Base-by-base conservation (phyloP, 92 coral and sea anemone species). In the Umimayanthus chanpuru region DNA sequence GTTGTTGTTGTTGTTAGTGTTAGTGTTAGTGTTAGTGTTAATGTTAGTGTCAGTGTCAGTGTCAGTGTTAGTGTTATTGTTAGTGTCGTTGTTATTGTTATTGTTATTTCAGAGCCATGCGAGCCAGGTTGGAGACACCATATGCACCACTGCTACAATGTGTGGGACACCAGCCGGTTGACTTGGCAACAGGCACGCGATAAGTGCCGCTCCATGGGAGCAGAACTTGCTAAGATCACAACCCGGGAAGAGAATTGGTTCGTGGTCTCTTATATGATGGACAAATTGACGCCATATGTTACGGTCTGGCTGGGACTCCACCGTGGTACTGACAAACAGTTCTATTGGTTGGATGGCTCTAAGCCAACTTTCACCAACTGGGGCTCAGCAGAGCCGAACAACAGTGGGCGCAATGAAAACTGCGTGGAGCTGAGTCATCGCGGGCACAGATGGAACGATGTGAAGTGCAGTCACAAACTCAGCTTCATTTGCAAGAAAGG, bases 331-430 rank as follows among this genome's bases (percentile, higher is more conserved):
- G 68, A 61, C 26, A 23, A 61, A 18, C 6, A 61, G 68, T 61
- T 61, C 26, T 61, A 61, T 61, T 61, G 68, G 68, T 61, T 61
- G 68, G 68, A 61, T 61, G 68, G 68, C 68, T 61, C 68, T 25
- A 18, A 61, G 68, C 68, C 68, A 20, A 5, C n/a, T 18, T 61
- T 61, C 26, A 61, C 68, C n/a, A 18, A 61, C 0, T 61, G 68
- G 68, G 68, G 68, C 7, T 61, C 68, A 5, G 68, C 68, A 9
- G 68, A 61, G 26, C 68, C 68, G 25, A 61, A 61, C 8, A 61
- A 61, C 9, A 21, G 68, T 4, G 68, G 68, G 5, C 68, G 20
- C 68, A 23, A 61, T 23, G 68, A 61, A 8, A 61, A 61, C n/a
- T 61, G 68, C 4, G 68, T 61, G 7, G 68, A 61, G 25, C 68